These are phyloP conservation scores for Atractosteus spatula DNA, from an alignment of 2,113 vertebrate genomes.

Conservation along the genomic window DNA sequence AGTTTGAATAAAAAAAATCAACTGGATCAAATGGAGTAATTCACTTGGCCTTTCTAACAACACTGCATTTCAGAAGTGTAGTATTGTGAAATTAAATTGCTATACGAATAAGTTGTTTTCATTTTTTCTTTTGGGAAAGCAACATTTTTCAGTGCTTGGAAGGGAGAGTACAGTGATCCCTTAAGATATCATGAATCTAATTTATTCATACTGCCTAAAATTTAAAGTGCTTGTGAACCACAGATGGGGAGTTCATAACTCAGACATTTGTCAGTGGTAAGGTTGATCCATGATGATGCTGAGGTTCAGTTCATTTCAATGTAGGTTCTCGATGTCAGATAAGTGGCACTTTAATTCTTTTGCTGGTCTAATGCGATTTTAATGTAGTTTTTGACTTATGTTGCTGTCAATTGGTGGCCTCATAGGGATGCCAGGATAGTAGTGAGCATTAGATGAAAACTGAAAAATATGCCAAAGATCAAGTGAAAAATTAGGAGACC, in stretches of 20 bases:
- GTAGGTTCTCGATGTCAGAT: conserved; percentile 54
- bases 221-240: conserved; percentile 57
- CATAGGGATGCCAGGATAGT: conserved; percentile 46
- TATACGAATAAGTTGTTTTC: conserved; percentile 13
- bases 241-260: conserved; percentile 60
- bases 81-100: conserved; percentile 4
- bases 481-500: conserved; percentile 40
- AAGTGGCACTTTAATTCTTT: conserved; percentile 61
- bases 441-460: conserved; percentile 45
- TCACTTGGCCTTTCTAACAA: too few relatives aligned
- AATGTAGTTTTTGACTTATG: conserved; percentile 72
- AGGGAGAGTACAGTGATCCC: conserved; percentile 36
- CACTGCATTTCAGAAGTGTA: neutral
- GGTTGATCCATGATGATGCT: conserved; percentile 56
- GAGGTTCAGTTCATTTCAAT: conserved; percentile 40
- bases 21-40: too few relatives aligned
- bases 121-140: conserved; percentile 23
- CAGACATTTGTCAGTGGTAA: conserved; percentile 54
- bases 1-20: too few relatives aligned
- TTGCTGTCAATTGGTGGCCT: conserved; percentile 55
- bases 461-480: conserved; percentile 50
- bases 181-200: conserved; percentile 56
- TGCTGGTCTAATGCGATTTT: conserved; percentile 71
- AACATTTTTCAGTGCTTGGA: conserved; percentile 7
- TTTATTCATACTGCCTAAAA: conserved; percentile 46